Conservation (phyloP, 2,797 vertebrate species). For the Chloroceryle inda region DNA sequence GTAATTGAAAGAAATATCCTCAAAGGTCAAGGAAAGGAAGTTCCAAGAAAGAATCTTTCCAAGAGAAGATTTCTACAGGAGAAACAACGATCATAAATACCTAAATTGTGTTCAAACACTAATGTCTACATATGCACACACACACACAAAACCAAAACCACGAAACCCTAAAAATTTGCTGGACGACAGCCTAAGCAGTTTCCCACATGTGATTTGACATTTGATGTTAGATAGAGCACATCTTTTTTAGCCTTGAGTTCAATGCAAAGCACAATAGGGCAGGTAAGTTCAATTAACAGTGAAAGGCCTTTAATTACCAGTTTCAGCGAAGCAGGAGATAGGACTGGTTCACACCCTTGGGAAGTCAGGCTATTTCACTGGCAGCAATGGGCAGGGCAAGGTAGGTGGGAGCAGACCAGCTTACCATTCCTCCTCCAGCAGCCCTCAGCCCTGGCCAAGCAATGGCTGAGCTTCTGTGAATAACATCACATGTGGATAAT, state of each 20-base stretch:
- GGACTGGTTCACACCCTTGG: rapidly evolving
- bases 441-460: not conserved
- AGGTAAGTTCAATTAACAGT: not conserved
- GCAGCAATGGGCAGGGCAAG: not conserved
- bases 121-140: not conserved
- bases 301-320: not conserved
- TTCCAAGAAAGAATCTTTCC: not conserved
- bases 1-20: not conserved
- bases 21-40: not conserved
- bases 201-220: rapidly evolving
- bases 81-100: not conserved
- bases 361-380: not conserved
- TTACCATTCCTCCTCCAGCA: not conserved
- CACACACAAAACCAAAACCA: not conserved
- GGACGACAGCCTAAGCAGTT: not conserved
- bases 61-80: not conserved
- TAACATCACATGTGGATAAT: not conserved
- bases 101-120: not conserved
- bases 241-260: not conserved
- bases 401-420: not conserved
- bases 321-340: not conserved
- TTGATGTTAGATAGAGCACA: not conserved
- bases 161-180: not conserved
- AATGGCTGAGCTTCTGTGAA: not conserved
- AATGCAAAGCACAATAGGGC: not conserved